Evolutionary conservation across 1,140 invertebrate species (phyloP).

Genomic region (Tetranychus cinnabarinus): DNA sequence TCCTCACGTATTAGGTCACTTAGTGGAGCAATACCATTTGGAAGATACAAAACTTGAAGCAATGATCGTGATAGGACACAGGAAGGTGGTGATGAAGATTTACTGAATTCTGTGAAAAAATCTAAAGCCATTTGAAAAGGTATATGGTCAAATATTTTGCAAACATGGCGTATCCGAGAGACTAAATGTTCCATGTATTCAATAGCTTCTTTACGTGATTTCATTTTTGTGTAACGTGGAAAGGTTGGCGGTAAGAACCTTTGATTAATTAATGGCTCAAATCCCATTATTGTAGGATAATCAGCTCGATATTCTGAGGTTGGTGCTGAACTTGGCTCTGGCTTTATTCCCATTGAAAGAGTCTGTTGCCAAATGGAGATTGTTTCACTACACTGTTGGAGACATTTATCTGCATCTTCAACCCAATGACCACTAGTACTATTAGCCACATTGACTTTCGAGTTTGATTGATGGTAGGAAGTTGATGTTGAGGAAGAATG

Average conservation of each 20-base stretch:
- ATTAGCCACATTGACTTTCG: background rate
- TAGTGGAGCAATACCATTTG: constrained; percentile 29
- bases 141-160: constrained; percentile 48
- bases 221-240: constrained; percentile 82
- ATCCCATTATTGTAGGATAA: constrained; percentile 38
- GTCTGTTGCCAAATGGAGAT: constrained; percentile 54
- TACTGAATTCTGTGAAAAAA: constrained; percentile 78
- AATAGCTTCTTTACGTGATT: constrained; percentile 50
- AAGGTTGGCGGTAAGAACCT: constrained; percentile 86
- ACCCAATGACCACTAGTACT: constrained; percentile 15
- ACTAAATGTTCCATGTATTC: constrained; percentile 61
- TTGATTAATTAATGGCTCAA: constrained; percentile 85
- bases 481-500: too few species aligned
- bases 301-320: constrained; percentile 14
- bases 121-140: constrained; percentile 64
- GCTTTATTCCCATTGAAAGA: constrained; percentile 43
- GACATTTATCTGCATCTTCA: constrained; percentile 24
- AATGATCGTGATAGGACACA: constrained; percentile 84
- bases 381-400: constrained; percentile 45
- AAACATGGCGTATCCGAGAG: constrained; percentile 48
- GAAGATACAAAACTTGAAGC: constrained; percentile 54
- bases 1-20: constrained; percentile 62
- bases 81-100: constrained; percentile 31
- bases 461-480: background rate
- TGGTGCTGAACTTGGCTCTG: constrained; percentile 20